A percentile compares a stretch with the other conserved stretches of the same genome.
phyloP scores from a whole-genome alignment of 1,140 invertebrate genomes.

The Triops cancriformis region DNA sequence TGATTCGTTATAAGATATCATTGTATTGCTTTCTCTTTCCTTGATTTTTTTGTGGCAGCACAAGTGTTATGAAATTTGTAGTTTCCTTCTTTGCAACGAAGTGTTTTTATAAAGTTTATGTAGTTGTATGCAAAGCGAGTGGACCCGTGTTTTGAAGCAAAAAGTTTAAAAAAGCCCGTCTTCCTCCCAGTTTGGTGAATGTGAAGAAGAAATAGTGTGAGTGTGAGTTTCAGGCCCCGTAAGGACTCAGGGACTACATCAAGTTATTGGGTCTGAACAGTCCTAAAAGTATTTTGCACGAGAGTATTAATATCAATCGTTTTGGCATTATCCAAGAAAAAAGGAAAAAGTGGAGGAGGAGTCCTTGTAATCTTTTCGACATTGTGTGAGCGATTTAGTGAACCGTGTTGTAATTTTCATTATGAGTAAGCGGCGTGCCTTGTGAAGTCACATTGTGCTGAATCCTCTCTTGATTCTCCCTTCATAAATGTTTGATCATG shows the following conservation, averaged over 20 bases:
- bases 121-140: not conserved
- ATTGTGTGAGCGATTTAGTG: not conserved
- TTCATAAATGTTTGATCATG: constrained; percentile 1
- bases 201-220: not conserved
- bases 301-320: not conserved
- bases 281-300: constrained; percentile 6
- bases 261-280: constrained; percentile 10
- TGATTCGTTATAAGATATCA: not conserved
- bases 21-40: not conserved
- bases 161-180: not conserved
- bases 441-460: constrained; percentile 13
- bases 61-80: constrained; percentile 1
- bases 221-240: constrained; percentile 1
- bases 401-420: not conserved
- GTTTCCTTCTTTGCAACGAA: constrained; percentile 6
- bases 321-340: not conserved
- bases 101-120: constrained; percentile 11
- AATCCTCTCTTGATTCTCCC: not conserved
- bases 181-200: not conserved
- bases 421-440: not conserved
- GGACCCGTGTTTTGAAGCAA: not conserved
- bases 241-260: constrained; percentile 12
- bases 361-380: not conserved
- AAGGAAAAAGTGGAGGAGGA: not conserved
- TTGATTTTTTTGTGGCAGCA: not conserved